These are phyloP conservation scores for Diplodus puntazzo DNA, from an alignment of 2,797 vertebrate species.

Conservation along the genomic window DNA sequence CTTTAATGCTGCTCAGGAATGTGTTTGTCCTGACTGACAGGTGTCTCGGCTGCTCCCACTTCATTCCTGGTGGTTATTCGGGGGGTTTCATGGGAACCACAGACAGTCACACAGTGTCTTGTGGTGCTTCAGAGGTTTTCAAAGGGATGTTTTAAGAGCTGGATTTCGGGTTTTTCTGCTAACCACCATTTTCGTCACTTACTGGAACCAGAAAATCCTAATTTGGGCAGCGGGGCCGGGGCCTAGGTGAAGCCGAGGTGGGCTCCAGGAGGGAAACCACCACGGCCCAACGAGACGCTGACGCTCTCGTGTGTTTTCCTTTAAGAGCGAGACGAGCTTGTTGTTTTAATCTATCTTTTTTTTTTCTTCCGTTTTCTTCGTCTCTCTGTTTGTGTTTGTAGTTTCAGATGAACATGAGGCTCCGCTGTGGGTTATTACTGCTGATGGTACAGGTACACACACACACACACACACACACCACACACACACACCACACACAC, in stretches of 20 bases:
- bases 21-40: constrained; percentile 18
- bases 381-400: constrained; percentile 64
- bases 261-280: not conserved
- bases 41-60: not conserved
- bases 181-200: constrained; percentile 34
- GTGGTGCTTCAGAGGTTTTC: constrained; percentile 15
- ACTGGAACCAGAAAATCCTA: constrained; percentile 49
- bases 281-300: not conserved
- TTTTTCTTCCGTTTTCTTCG: constrained; percentile 46
- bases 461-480: constrained; percentile 32
- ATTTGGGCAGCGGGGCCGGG: not conserved
- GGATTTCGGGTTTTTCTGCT: constrained; percentile 19
- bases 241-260: constrained; percentile 3
- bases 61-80: not conserved
- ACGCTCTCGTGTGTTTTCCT: constrained; percentile 32
- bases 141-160: constrained; percentile 42
- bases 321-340: constrained; percentile 3
- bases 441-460: constrained; percentile 84
- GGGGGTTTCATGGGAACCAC: not conserved
- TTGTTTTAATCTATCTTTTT: constrained; percentile 24
- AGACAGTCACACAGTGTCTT: not conserved
- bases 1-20: not conserved
- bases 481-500: too few species aligned
- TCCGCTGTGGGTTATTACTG: constrained; percentile 81
- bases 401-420: constrained; percentile 59